phyloP scores from a whole-genome alignment of 2,888 invertebrate species.

The Minunthozetes semirufus region DNA sequence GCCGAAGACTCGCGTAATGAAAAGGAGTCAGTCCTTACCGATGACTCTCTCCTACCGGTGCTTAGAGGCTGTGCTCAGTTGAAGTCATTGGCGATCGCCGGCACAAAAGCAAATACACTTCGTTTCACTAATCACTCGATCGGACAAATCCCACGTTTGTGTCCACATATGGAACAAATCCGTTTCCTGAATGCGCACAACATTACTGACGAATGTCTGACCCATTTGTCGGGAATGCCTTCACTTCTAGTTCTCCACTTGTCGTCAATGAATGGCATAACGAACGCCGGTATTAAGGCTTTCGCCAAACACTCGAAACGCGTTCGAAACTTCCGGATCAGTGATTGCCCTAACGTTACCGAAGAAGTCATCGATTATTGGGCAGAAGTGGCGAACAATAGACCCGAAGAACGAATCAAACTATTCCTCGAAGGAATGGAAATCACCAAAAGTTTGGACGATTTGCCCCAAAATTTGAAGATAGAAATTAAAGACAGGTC shows the following conservation, averaged over 20 bases:
- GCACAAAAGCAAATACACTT: slow-evolving; percentile 3
- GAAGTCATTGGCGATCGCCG: slow-evolving; percentile 16
- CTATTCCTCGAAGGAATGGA: background rate
- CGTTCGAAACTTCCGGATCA: slow-evolving; percentile 9
- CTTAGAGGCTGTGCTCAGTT: background rate
- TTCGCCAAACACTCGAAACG: background rate
- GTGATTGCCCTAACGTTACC: background rate
- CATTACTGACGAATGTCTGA: background rate
- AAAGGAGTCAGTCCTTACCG: background rate
- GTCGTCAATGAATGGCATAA: slow-evolving; percentile 9
- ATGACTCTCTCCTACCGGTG: slow-evolving; percentile 1
- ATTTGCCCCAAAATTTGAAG: background rate
- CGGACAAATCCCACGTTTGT: background rate
- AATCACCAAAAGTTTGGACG: background rate
- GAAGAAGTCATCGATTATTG: slow-evolving; percentile 6
- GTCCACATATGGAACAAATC: slow-evolving; percentile 12
- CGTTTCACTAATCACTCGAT: slow-evolving; percentile 8
- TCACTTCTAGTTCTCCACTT: slow-evolving; percentile 2
- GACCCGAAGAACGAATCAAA: background rate
- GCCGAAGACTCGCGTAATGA: slow-evolving; percentile 29
- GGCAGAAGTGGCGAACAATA: background rate
- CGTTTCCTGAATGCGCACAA: slow-evolving; percentile 7
- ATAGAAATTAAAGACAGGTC: background rate
- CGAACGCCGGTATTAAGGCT: background rate
- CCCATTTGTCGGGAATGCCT: background rate